Conservation (phyloP, 2,888 invertebrate genomes). For the Stictocephala bisonia region DNA sequence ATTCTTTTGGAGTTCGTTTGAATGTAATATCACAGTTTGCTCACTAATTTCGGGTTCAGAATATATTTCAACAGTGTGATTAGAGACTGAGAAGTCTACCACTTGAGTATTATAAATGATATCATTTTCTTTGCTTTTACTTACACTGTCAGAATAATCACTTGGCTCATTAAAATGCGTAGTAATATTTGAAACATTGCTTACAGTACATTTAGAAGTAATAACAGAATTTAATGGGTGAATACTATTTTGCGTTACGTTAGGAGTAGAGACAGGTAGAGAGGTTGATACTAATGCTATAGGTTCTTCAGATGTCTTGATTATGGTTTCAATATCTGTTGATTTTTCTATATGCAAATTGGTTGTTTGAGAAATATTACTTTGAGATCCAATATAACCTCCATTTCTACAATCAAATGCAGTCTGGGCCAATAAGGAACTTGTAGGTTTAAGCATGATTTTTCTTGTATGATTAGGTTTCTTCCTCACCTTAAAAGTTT, state of each 20-base stretch:
- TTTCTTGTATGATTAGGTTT: conserved; percentile 17
- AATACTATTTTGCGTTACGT: neutral
- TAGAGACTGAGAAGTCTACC: no score
- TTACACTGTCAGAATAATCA: no score
- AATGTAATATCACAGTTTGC: no score
- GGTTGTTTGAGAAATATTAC: no score
- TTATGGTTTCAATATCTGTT: neutral
- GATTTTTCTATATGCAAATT: conserved; percentile 1
- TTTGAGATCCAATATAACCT: neutral
- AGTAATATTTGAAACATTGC: no score
- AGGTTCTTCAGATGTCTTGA: neutral
- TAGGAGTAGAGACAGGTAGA: neutral
- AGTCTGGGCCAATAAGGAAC: conserved; percentile 23
- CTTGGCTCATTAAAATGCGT: no score
- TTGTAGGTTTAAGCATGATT: conserved; percentile 39
- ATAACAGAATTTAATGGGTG: neutral
- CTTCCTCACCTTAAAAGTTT: neutral
- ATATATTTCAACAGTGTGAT: no score
- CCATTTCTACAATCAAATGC: neutral
- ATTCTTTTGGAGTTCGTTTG: no score
- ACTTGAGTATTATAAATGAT: no score
- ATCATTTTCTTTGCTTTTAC: no score
- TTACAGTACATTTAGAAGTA: neutral
- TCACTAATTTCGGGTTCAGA: no score
- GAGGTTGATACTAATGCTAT: neutral